A percentile compares a stretch with the other conserved stretches of the same genome.
Evolutionary conservation across 1,140 invertebrate genomes (phyloP).

Genomic region (Scaptodrosophila lebanonensis): DNA sequence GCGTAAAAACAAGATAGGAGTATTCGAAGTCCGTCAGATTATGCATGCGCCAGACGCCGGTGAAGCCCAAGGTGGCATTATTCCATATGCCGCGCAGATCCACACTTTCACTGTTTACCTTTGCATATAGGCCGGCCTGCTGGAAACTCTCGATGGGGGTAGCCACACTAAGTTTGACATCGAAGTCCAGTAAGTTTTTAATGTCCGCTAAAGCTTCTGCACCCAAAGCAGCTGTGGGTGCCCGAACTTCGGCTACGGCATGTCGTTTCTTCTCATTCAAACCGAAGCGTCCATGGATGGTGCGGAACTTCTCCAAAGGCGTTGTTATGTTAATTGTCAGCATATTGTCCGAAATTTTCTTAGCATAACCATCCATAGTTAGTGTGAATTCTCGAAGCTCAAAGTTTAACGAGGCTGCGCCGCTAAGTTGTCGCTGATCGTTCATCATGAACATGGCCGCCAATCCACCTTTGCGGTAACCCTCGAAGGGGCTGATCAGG

Average conservation of each 20-base stretch:
- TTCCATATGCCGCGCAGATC: slow-evolving; percentile 87
- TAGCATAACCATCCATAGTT: slow-evolving; percentile 81
- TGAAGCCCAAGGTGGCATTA: slow-evolving; percentile 84
- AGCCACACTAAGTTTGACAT: slow-evolving; percentile 84
- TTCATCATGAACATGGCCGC: slow-evolving; percentile 81
- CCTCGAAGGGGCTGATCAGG: slow-evolving; percentile 80
- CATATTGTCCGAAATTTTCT: slow-evolving; percentile 82
- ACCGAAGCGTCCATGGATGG: slow-evolving; percentile 83
- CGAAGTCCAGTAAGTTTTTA: slow-evolving; percentile 81
- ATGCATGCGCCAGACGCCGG: slow-evolving; percentile 85
- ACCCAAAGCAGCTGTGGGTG: slow-evolving; percentile 82
- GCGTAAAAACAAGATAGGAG: slow-evolving; percentile 86
- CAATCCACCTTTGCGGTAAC: slow-evolving; percentile 82
- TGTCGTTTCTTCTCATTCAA: slow-evolving; percentile 83
- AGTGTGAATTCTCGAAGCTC: slow-evolving; percentile 83
- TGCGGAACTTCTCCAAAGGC: slow-evolving; percentile 82
- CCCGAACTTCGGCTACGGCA: slow-evolving; percentile 83
- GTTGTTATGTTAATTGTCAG: slow-evolving; percentile 85
- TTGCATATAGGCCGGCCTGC: slow-evolving; percentile 78
- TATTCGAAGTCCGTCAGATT: slow-evolving; percentile 85
- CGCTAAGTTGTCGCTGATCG: slow-evolving; percentile 80
- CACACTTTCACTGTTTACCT: slow-evolving; percentile 70
- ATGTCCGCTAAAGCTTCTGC: slow-evolving; percentile 82
- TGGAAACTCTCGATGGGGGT: slow-evolving; percentile 84
- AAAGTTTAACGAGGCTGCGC: slow-evolving; percentile 82